phyloP scores from a whole-genome alignment of 35 echinoderm and acorn worm genomes.

The Ptychodera flava region DNA sequence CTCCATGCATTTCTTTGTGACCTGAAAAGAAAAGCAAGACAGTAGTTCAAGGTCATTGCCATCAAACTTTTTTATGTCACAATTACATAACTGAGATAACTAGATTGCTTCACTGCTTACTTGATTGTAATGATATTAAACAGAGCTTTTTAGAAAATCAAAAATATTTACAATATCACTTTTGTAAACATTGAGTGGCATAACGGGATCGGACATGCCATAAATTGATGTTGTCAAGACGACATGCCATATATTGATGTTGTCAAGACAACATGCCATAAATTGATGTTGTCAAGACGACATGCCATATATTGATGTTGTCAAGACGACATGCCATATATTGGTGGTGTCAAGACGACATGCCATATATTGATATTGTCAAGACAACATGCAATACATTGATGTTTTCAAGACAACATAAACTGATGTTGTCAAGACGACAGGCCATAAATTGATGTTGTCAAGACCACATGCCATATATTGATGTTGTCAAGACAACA shows the following conservation, averaged over 20 bases:
- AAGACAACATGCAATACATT: background rate
- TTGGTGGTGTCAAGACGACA: background rate
- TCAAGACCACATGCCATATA: background rate
- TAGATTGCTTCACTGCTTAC: background rate
- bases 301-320: background rate
- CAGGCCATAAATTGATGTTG: background rate
- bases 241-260: background rate
- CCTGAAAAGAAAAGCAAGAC: slow-evolving; percentile 31
- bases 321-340: background rate
- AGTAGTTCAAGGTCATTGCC: background rate
- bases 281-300: background rate
- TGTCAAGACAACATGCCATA: background rate
- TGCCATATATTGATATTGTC: background rate
- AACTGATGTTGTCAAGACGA: background rate
- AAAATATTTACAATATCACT: background rate
- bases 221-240: background rate
- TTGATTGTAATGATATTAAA: no score
- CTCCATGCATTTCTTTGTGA: slow-evolving; percentile 84
- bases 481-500: background rate
- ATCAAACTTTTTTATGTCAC: background rate
- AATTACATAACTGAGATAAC: background rate
- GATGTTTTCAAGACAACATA: background rate
- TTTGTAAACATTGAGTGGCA: background rate
- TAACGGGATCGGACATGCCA: no score
- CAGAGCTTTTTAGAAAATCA: no score